These are phyloP conservation scores for Chelonia mydas DNA, from an alignment of 2,797 vertebrate species.

Conservation along the genomic window DNA sequence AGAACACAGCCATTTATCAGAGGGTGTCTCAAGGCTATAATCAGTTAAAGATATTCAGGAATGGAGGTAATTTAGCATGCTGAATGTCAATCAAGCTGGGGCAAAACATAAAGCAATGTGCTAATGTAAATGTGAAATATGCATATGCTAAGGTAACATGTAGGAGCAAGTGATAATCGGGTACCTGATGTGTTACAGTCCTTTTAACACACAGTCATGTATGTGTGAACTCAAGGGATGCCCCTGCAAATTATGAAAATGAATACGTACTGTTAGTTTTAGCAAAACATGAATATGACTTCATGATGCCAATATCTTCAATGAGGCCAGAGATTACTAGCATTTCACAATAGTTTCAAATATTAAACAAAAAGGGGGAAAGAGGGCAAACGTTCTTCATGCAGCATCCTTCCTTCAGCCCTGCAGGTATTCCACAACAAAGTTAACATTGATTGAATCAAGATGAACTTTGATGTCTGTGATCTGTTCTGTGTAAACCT, in stretches of 20 bases:
- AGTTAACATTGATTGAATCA: background rate
- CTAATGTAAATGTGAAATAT: slow-evolving; percentile 54
- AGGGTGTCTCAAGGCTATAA: slow-evolving; percentile 69
- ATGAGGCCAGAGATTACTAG: background rate
- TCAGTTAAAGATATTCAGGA: slow-evolving; percentile 74
- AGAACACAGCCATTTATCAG: slow-evolving; percentile 63
- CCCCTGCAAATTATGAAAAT: background rate
- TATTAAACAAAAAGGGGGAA: background rate
- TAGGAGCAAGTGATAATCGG: slow-evolving; percentile 31
- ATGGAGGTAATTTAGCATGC: slow-evolving; percentile 53
- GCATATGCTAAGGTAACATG: slow-evolving; percentile 22
- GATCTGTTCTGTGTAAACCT: background rate
- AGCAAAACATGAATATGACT: background rate
- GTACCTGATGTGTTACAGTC: background rate
- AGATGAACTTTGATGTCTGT: background rate
- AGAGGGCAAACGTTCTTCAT: rapidly evolving
- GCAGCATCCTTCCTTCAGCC: background rate
- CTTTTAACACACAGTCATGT: slow-evolving; percentile 7
- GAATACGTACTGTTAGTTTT: background rate
- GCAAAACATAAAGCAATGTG: slow-evolving; percentile 50
- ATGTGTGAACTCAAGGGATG: slow-evolving; percentile 12
- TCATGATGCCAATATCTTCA: background rate
- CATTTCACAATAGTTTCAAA: background rate
- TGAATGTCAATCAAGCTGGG: slow-evolving; percentile 66
- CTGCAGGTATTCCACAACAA: background rate